phyloP scores from a whole-genome alignment of 2,888 invertebrate species.

The Campopleginae sp. region DNA sequence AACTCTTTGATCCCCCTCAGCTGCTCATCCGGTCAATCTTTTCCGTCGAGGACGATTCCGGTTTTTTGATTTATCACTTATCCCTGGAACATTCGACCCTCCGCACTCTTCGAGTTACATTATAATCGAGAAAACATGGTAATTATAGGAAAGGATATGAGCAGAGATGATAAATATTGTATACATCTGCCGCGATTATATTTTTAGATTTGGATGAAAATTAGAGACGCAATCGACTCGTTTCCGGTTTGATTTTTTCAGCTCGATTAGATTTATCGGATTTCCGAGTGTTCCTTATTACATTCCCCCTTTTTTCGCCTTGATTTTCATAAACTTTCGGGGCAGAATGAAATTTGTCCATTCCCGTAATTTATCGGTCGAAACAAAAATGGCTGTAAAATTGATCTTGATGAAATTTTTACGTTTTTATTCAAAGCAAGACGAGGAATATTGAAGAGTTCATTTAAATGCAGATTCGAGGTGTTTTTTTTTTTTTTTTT shows the following conservation, averaged over 20 bases:
- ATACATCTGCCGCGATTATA: conserved; percentile 18
- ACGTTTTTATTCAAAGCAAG: conserved; percentile 70
- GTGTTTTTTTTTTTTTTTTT: conserved; percentile 22
- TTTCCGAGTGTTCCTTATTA: neutral
- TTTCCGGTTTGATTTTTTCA: conserved; percentile 55
- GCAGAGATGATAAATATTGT: neutral
- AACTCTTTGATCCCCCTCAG: conserved; percentile 25
- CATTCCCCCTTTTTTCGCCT: neutral
- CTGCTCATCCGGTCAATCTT: conserved; percentile 24
- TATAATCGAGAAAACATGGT: conserved; percentile 48
- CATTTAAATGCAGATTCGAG: conserved; percentile 75
- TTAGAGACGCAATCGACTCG: conserved; percentile 6
- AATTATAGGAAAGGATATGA: conserved; percentile 37
- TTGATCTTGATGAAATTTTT: conserved; percentile 17
- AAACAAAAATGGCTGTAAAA: neutral
- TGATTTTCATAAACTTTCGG: neutral
- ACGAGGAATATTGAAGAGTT: conserved; percentile 33
- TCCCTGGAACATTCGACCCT: conserved; percentile 10
- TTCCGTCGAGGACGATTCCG: neutral
- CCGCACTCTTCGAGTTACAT: neutral
- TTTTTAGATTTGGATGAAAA: conserved; percentile 33
- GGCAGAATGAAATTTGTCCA: neutral
- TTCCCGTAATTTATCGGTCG: neutral
- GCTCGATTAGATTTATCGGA: conserved; percentile 39
- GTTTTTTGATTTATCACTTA: conserved; percentile 27